Base-by-base conservation (phyloP, 2,797 vertebrate species). In the Enteromius viviparus region DNA sequence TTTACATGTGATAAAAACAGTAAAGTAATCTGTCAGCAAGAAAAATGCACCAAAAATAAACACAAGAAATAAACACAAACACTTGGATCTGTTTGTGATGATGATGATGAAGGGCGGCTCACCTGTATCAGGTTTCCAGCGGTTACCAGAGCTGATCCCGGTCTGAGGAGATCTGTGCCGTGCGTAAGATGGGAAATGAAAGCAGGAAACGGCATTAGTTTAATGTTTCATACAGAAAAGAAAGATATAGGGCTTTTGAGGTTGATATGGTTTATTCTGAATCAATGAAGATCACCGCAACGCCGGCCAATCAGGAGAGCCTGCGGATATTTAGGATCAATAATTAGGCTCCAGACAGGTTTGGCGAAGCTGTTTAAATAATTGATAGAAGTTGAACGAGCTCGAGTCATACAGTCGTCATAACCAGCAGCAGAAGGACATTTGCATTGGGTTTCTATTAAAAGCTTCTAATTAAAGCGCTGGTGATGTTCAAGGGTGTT, bases 121-220 rank as follows among this genome's bases (percentile, higher is more conserved):
- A 94, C 93, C 94, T 93, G 89, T 82, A 87, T 81, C 89, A 72
- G 8, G 49, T 75, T 76, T 87, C 88, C 85, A 78, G 87, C 47
- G 64, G 87, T 94, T 93, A 95, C 94, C 94, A 95, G 75, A 95
- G 93, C 90, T 95, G 94, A 76, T 95, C 94, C 89, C 79, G 91
- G 91, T 95, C 94, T 1, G 93, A 89, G 15, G 94, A 95, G 89
- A 95, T 95, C 95, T 95, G 87, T 85, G 66, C 88, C 83, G 71
- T 76, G 68, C 83, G 80, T 76, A 83, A 82, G 77, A 80, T 82
- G 86, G 79, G 86, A 81, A 84, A 68, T 76, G 82, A 87, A 87
- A 86, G 71, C 49, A 84, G 80, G 84, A 83, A 87, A 82, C 78
- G 47, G 66, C n/a, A 87, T 84, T 53, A 74, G 74, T 69, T 89